Base-by-base conservation (phyloP, 2,797 vertebrate species). In the Prunella strophiata region DNA sequence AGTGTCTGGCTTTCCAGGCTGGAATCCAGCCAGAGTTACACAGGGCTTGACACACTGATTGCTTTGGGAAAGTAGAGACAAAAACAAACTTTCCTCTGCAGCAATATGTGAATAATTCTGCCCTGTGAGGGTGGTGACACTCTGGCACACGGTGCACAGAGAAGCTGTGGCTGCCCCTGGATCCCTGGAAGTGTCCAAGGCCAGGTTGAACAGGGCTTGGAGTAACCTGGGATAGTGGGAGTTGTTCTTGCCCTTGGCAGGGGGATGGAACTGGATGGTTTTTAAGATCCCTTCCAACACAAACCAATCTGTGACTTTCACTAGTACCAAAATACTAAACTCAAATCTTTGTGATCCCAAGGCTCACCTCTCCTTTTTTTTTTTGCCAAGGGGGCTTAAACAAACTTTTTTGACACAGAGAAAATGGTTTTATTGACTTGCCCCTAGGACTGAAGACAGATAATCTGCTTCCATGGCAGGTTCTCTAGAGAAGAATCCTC, bases 141-240 rank as follows among this genome's bases (percentile, higher is more conserved):
- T 11, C 29, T 40, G 21, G 72, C n/a, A 71, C 12, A 65, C 17
- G 23, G 0, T 38, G 15, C 1, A 5, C 51, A 47, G 8, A 65
- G 17, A 4, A 61, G 48, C 19, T 55, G 59, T 38, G 59, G 27
- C 6, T 65, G 27, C 1, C 6, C 7, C 38, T 22, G 36, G 18
- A 16, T 19, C 8, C 34, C 40, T 55, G 25, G 13, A 26, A 42
- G 12, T 22, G 36, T 32, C 22, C 42, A 55, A 68, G 26, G 13
- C 11, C 34, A 48, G 26, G 5, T 0, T 77, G 65, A 51, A 77
- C 0, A 0, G 10, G 17, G 29, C 5, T 45, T 29, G 22, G 47
- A 59, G 8, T 6, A 42, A 0, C 3, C 34, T 66, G 52, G 18
- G 11, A 10, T 4, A n/a, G 16, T 36, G 59, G 47, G 18, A 42